Conservation (phyloP, 2,797 vertebrate species). For the Scomberomorus guttatus region DNA sequence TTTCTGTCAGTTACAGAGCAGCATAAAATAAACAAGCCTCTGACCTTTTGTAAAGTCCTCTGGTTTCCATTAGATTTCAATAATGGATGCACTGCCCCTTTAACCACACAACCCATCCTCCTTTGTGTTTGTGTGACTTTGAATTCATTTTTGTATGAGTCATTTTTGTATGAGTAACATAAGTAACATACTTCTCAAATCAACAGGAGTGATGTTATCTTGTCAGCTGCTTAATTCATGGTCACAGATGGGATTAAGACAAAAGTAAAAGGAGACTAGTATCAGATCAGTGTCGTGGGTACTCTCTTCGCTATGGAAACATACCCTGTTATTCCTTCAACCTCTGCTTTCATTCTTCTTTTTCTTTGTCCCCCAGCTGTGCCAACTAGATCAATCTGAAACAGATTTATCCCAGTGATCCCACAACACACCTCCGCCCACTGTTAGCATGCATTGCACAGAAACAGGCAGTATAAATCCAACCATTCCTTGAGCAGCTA, state of each 20-base stretch:
- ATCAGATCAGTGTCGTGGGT: background rate
- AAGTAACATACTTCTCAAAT: too few species aligned
- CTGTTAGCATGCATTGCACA: background rate
- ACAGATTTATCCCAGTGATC: constrained; percentile 8
- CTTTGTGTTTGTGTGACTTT: background rate
- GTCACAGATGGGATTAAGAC: background rate
- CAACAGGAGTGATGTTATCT: background rate
- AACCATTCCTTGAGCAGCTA: constrained; percentile 9
- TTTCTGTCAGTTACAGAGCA: background rate
- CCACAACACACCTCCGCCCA: constrained; percentile 15
- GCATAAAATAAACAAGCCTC: background rate
- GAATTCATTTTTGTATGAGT: background rate
- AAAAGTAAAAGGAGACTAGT: background rate
- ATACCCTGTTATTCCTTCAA: background rate
- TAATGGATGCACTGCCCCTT: background rate
- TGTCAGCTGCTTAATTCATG: background rate
- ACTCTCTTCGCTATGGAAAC: background rate
- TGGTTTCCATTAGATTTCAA: background rate
- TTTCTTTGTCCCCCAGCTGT: constrained; percentile 1
- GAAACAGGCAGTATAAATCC: background rate
- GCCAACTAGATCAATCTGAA: constrained; percentile 14
- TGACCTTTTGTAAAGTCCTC: background rate
- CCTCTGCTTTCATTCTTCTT: background rate
- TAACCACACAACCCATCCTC: background rate
- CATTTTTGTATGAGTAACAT: too few species aligned